Evolutionary conservation across 2,797 vertebrate genomes (phyloP).

Genomic region (Cossypha polioptera): DNA sequence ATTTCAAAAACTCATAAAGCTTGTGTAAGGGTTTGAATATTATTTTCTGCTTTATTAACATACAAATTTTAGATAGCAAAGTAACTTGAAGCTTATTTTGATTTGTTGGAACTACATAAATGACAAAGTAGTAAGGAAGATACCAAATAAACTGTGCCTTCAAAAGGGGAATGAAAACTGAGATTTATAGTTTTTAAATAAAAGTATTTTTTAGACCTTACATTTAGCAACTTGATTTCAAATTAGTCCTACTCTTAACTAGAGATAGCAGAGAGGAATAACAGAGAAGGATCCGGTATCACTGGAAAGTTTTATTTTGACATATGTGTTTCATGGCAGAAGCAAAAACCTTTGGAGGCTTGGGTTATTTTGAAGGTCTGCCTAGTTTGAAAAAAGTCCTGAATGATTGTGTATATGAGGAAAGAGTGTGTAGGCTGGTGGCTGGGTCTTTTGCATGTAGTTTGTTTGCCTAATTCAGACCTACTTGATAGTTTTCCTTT

Average conservation of each 20-base stretch:
- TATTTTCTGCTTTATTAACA: neutral
- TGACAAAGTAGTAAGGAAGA: neutral
- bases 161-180: neutral
- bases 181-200: neutral
- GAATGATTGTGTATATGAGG: neutral
- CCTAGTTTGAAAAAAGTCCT: neutral
- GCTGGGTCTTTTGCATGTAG: rapidly evolving
- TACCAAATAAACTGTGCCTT: neutral
- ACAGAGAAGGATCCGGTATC: neutral
- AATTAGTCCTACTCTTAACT: neutral
- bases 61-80: neutral
- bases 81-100: neutral
- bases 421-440: neutral
- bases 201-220: neutral
- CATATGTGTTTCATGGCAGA: neutral
- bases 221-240: neutral
- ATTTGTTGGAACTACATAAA: neutral
- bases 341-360: neutral
- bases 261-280: neutral
- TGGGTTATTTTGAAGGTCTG: neutral
- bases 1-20: neutral
- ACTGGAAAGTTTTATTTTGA: neutral
- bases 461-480: neutral
- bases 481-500: neutral
- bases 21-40: neutral